Evolutionary conservation across 30 jellyfish, hydroid and myxozoan species (phyloP).

Genomic region (Aurelia sp.): DNA sequence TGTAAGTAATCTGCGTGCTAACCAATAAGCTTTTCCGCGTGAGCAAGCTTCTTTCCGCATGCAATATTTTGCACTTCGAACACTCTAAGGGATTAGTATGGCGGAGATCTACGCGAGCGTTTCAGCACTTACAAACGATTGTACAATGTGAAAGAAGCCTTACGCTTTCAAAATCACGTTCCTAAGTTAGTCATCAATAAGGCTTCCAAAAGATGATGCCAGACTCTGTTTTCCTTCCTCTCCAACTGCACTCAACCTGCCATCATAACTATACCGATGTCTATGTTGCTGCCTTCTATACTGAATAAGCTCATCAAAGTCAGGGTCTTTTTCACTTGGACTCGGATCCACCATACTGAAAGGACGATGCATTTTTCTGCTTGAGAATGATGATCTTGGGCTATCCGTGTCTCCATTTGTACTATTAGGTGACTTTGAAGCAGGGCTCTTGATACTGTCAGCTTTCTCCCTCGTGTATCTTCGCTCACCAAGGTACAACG

Average conservation of each 20-base stretch:
- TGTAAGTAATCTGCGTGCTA: too few species aligned
- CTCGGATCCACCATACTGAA: constrained; percentile 75
- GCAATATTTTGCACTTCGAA: too few species aligned
- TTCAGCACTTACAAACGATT: too few species aligned
- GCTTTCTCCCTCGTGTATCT: background rate
- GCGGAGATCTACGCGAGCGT: too few species aligned
- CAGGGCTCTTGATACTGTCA: constrained; percentile 13
- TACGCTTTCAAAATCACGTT: too few species aligned
- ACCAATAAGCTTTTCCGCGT: too few species aligned
- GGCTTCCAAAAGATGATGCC: constrained; percentile 95
- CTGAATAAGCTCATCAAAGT: constrained; percentile 87
- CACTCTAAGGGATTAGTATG: too few species aligned
- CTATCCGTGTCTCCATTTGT: constrained; percentile 54
- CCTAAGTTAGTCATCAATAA: constrained; percentile 67
- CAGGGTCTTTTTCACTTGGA: constrained; percentile 72
- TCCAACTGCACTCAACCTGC: constrained; percentile 70
- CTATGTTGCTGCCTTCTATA: constrained; percentile 77
- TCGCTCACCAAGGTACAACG: constrained; percentile 41
- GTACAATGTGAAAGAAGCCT: too few species aligned
- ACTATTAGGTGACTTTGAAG: constrained; percentile 23
- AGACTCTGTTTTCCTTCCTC: constrained; percentile 82
- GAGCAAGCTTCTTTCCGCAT: too few species aligned
- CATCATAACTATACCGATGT: constrained; percentile 72
- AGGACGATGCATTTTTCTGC: constrained; percentile 55
- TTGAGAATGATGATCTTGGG: constrained; percentile 32